phyloP scores from a whole-genome alignment of 1,140 invertebrate genomes.

The Pteromalus puparum region DNA sequence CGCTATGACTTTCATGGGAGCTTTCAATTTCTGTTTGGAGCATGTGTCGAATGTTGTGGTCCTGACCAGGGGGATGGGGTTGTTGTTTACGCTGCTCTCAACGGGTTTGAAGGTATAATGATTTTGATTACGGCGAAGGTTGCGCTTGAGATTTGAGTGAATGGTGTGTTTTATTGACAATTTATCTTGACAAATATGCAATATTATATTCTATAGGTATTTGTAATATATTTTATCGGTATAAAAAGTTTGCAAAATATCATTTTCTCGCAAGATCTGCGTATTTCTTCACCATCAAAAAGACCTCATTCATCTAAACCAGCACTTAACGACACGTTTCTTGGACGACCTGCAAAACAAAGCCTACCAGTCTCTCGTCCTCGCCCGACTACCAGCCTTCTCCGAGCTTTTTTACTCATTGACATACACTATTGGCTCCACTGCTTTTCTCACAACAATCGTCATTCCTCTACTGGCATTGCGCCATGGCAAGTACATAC shows the following conservation, averaged over 20 bases:
- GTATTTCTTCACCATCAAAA: not conserved
- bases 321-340: not conserved
- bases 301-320: not conserved
- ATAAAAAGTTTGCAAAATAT: too few relatives aligned
- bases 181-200: too few relatives aligned
- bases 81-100: constrained; percentile 22
- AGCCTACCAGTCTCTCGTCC: not conserved
- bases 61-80: constrained; percentile 43
- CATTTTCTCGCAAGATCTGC: too few relatives aligned
- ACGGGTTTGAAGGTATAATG: constrained; percentile 49
- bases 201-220: too few relatives aligned
- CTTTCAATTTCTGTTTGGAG: constrained; percentile 42
- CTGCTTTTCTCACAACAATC: constrained; percentile 63
- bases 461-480: not conserved
- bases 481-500: not conserved
- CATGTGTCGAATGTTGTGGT: constrained; percentile 41
- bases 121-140: too few relatives aligned
- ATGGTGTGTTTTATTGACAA: too few relatives aligned
- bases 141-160: too few relatives aligned
- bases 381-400: not conserved
- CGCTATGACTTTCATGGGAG: constrained; percentile 5
- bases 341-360: not conserved
- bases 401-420: not conserved
- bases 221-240: too few relatives aligned
- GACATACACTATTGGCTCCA: not conserved